These are phyloP conservation scores for Mesocricetus auratus DNA, from an alignment of 2,113 vertebrate species.

Conservation along the genomic window DNA sequence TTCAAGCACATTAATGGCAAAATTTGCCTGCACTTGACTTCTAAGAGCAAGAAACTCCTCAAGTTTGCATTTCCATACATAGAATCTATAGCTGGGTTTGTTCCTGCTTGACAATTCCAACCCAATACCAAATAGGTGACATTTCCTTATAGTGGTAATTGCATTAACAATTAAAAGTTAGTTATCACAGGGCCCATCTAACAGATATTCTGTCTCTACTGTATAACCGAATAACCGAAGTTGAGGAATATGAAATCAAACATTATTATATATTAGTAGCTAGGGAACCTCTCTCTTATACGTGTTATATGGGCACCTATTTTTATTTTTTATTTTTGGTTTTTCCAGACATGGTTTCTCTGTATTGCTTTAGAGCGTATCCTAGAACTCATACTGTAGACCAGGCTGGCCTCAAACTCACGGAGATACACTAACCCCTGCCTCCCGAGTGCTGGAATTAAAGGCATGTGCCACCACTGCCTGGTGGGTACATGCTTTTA, in stretches of 20 bases:
- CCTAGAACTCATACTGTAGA: no score
- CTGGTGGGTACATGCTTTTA: background rate
- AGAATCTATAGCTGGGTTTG: background rate
- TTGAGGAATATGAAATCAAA: background rate
- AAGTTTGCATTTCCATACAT: background rate
- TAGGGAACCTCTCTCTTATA: background rate
- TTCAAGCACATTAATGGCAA: background rate
- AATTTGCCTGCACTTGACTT: background rate
- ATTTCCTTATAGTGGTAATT: background rate
- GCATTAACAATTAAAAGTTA: background rate
- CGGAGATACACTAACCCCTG: no score
- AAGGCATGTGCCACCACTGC: no score
- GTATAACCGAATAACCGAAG: background rate
- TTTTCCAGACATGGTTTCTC: no score
- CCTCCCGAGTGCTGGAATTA: no score
- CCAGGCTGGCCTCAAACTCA: no score
- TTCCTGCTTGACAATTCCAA: background rate
- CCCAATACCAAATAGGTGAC: background rate
- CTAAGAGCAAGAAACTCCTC: background rate
- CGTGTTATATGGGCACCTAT: background rate
- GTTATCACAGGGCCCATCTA: background rate
- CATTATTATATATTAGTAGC: background rate
- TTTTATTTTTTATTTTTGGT: background rate
- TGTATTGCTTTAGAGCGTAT: no score
- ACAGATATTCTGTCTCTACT: background rate